Evolutionary conservation across 2,797 vertebrate species (phyloP), one percentile per base, ranked within the genome.

Genomic region (Malacoctenus gilli): DNA sequence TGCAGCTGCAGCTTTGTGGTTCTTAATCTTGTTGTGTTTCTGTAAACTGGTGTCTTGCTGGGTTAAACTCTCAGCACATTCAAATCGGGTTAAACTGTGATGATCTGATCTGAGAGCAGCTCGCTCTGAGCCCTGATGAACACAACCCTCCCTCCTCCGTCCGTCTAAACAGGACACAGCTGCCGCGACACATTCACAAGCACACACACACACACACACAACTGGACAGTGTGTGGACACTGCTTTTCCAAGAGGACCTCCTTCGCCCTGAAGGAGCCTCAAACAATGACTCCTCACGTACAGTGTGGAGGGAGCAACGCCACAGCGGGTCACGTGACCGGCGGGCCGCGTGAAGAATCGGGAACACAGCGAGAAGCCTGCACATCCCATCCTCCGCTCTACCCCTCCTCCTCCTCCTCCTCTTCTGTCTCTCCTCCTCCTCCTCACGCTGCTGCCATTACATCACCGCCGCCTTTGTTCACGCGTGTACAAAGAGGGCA

Each of bases 391-490:
- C 78, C 43, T 53, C 69, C 64, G 4, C 13, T 40, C n/a, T 18
- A 32, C 23, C n/a, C 46, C 36, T 10, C 21, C 59, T 51, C 35
- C 23, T 5, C 25, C 25, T 28, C 25, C 25, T 5, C 25, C 25
- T 28, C n/a, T n/a, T n/a, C n/a, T n/a, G n/a, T n/a, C n/a, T 39
- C 30, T 32, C 42, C n/a, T 20, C 35, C 23, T 14, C 44, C 36
- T 10, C 20, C 58, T 53, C 35, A 71, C 72, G 8, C 55, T 67
- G 42, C 68, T 68, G 58, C 59, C 48, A 68, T 89, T 76, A 84
- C 81, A 65, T 92, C 89, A 90, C 50, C 43, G 22, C 68, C 16
- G 65, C 79, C 85, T 89, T 91, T 90, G 90, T 92, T 65, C 43
- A 34, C 5, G 43, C 9, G 61, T 58, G 44, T 53, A 92, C 90